Evolutionary conservation across 37 sponge, comb jelly and placozoan genomes (phyloP).

Genomic region (Cliona cf. orientalis): DNA sequence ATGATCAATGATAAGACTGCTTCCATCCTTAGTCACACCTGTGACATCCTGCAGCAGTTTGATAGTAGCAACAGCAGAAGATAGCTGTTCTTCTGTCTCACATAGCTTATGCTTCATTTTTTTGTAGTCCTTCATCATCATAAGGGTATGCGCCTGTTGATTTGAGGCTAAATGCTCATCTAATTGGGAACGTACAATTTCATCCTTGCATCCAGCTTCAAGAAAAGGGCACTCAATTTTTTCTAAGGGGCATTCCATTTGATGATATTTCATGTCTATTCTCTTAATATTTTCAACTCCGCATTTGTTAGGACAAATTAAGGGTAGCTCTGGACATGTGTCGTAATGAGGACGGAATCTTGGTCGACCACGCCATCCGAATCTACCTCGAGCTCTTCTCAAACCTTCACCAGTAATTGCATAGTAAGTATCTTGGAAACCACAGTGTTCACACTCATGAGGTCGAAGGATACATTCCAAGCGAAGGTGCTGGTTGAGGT

Average conservation of each 20-base stretch:
- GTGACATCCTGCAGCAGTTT: no score
- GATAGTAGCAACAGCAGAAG: no score
- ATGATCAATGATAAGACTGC: no score
- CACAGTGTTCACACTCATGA: constrained; percentile 19
- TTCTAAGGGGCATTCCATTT: not conserved
- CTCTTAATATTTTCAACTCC: not conserved
- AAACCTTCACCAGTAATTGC: not conserved
- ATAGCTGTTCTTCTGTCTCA: no score
- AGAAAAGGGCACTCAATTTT: not conserved
- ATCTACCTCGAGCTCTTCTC: no score
- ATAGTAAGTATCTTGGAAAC: constrained; percentile 1
- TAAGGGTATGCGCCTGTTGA: not conserved
- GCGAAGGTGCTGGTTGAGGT: not conserved
- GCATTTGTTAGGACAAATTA: constrained; percentile 19
- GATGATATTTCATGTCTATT: not conserved
- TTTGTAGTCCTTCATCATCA: no score
- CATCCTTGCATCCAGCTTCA: not conserved
- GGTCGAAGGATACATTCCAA: not conserved
- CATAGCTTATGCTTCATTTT: not conserved
- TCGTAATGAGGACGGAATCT: not conserved
- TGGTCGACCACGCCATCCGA: no score
- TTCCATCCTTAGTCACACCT: no score
- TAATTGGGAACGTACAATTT: not conserved
- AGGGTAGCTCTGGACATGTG: not conserved
- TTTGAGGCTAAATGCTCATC: not conserved